Percentiles rank a stretch among this genome's conserved stretches.
Conservation (phyloP, 2,113 vertebrate genomes). For the Rhizomys pruinosus region DNA sequence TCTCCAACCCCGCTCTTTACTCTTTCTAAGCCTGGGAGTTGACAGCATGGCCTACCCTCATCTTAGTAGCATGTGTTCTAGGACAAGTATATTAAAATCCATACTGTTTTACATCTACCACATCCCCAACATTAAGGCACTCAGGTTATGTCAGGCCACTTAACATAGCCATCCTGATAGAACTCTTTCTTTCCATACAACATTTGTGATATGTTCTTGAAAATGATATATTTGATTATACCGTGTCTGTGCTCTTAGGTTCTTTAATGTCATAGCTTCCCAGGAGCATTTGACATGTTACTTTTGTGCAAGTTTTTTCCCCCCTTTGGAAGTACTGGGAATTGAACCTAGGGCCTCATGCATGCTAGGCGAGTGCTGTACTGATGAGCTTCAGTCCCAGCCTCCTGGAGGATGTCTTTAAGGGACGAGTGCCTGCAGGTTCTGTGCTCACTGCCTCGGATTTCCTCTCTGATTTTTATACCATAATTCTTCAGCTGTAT, state of each 20-base stretch:
- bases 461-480: not conserved
- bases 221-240: not conserved
- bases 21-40: not conserved
- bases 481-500: not conserved
- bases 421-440: rapidly evolving
- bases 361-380: not conserved
- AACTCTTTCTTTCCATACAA: not conserved
- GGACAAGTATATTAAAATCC: slow-evolving; percentile 79
- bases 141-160: not conserved
- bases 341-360: not conserved
- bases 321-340: not conserved
- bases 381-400: not conserved
- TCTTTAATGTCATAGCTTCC: not conserved
- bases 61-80: not conserved
- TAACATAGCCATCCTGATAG: not conserved
- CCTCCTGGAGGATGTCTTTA: not conserved
- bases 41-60: not conserved
- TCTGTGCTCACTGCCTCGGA: too few relatives aligned
- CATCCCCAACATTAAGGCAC: not conserved
- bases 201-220: not conserved
- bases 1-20: too few relatives aligned
- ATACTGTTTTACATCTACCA: slow-evolving; percentile 41
- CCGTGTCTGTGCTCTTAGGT: not conserved
- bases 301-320: not conserved
- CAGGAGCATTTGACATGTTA: not conserved